Evolutionary conservation across 2,113 vertebrate species (phyloP).

Genomic region (Epinephelus cyanopodus): DNA sequence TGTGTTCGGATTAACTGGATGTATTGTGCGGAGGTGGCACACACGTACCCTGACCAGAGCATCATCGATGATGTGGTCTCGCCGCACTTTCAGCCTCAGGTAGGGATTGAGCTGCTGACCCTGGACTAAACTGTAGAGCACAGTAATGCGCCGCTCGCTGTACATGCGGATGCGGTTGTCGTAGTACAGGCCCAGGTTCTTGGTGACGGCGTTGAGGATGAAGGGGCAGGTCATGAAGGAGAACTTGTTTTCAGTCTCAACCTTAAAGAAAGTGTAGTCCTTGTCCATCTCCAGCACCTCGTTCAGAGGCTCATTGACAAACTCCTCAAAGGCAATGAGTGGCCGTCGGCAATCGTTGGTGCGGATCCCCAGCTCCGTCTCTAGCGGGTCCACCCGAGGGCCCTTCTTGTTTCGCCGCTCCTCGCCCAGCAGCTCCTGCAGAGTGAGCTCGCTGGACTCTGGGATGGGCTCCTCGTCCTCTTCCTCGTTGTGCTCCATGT

Average conservation of each 20-base stretch:
- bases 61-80: constrained; percentile 98
- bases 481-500: constrained; percentile 94
- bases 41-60: constrained; percentile 95
- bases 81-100: constrained; percentile 94
- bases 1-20: background rate
- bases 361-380: constrained; percentile 96
- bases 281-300: constrained; percentile 99
- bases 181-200: constrained; percentile 98
- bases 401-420: constrained; percentile 97
- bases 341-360: constrained; percentile 95
- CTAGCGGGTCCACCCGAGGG: constrained; percentile 95
- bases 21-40: background rate
- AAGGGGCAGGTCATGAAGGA: constrained; percentile 99
- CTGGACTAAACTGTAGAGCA: constrained; percentile 98
- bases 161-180: constrained; percentile 99
- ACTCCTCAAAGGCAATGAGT: constrained; percentile 96
- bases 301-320: constrained; percentile 98
- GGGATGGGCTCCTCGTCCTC: constrained; percentile 97
- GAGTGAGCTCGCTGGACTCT: constrained; percentile 95
- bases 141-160: constrained; percentile 97
- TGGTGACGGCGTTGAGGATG: constrained; percentile 97
- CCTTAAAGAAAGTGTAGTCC: constrained; percentile 99
- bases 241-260: constrained; percentile 99
- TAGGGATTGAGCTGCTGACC: constrained; percentile 98
- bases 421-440: constrained; percentile 97